Evolutionary conservation across 2,797 vertebrate genomes (phyloP).

Genomic region (Cephalopachus bancanus): DNA sequence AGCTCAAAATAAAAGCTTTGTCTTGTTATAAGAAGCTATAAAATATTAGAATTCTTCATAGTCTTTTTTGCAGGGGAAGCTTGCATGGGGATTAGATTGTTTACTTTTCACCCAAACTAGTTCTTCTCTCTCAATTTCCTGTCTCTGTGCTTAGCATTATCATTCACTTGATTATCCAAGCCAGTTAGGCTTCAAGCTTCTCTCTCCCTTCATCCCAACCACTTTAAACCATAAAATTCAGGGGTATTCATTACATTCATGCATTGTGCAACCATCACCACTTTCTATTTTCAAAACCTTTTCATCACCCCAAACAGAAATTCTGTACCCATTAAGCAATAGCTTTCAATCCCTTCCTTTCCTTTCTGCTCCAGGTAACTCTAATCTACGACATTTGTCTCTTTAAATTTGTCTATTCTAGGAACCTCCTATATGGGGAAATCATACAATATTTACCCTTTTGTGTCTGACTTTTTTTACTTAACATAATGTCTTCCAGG

Average conservation of each 20-base stretch:
- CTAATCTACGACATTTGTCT: not conserved
- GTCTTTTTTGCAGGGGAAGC: too few relatives aligned
- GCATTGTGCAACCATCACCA: not conserved
- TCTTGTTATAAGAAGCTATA: not conserved
- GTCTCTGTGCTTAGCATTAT: not conserved
- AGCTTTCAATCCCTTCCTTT: not conserved
- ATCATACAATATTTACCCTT: not conserved
- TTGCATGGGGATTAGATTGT: not conserved
- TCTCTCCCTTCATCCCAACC: rapidly evolving
- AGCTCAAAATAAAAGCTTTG: not conserved
- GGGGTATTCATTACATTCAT: not conserved
- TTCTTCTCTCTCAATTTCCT: not conserved
- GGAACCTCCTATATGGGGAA: not conserved
- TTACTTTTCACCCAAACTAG: not conserved
- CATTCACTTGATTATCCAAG: not conserved
- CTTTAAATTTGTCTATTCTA: not conserved
- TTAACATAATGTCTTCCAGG: not conserved
- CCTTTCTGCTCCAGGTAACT: too few relatives aligned
- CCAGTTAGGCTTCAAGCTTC: not conserved
- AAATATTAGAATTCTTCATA: not conserved
- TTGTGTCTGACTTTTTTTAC: not conserved
- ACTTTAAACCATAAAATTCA: not conserved
- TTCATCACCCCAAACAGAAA: not conserved
- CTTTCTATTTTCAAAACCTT: not conserved
- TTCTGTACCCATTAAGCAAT: not conserved